phyloP scores from a whole-genome alignment of 1,140 invertebrate genomes.

The Goniozus legneri region DNA sequence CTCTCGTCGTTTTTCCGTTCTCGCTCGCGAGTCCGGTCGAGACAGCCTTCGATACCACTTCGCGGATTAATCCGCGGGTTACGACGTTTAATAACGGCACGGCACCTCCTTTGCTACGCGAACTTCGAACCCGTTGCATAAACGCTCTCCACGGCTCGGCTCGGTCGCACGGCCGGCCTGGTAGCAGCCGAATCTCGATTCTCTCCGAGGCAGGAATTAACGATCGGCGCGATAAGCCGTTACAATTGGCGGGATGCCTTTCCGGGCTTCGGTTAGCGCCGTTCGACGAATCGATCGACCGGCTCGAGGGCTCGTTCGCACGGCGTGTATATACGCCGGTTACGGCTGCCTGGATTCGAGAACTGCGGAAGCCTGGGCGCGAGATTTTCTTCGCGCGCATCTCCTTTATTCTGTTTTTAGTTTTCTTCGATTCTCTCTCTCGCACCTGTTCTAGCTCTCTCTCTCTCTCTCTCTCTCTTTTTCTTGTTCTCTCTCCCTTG shows the following conservation, averaged over 20 bases:
- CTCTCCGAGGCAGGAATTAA: too few species aligned
- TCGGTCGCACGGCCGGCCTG: too few species aligned
- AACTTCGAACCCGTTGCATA: conserved; percentile 27
- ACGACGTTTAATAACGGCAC: conserved; percentile 40
- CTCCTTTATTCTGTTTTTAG: not conserved
- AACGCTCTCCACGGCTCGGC: too few species aligned
- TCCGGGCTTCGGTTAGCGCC: conserved; percentile 9
- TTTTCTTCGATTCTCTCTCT: too few species aligned
- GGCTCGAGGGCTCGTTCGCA: conserved; percentile 8
- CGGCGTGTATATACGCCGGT: conserved; percentile 10
- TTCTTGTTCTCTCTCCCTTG: too few species aligned
- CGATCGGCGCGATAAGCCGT: not conserved
- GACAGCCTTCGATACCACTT: too few species aligned
- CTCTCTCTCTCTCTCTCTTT: too few species aligned
- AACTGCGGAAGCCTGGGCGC: conserved; percentile 19
- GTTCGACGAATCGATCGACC: conserved; percentile 17
- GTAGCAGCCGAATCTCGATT: too few species aligned
- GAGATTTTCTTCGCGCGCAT: not conserved
- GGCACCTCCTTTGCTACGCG: too few species aligned
- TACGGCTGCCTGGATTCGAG: conserved; percentile 15
- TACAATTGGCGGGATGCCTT: conserved; percentile 11
- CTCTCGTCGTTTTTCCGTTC: not conserved
- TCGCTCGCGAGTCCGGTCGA: conserved; percentile 12
- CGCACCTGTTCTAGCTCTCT: too few species aligned
- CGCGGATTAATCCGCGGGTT: conserved; percentile 18